phyloP scores from a whole-genome alignment of 2,113 vertebrate genomes.

The Labrus mixtus region DNA sequence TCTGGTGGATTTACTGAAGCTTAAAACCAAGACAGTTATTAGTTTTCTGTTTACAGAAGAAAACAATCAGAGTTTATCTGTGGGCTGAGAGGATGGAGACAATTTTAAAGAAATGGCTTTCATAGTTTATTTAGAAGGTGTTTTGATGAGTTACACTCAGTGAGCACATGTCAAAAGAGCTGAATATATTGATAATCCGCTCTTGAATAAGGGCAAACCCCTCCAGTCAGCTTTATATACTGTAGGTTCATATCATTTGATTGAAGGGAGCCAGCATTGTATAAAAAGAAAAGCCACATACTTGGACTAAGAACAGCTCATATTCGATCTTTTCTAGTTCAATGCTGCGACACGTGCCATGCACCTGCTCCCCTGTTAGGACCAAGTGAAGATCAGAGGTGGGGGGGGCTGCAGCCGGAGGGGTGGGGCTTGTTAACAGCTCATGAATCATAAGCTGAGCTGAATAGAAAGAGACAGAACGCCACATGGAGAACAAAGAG shows the following conservation, averaged over 20 bases:
- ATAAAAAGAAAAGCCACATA: conserved; percentile 14
- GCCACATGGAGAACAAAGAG: conserved; percentile 24
- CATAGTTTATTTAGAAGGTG: not conserved
- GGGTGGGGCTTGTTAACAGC: conserved; percentile 45
- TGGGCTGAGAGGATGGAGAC: not conserved
- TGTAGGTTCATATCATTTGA: not conserved
- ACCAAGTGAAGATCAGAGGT: conserved; percentile 9
- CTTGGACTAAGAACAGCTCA: conserved; percentile 17
- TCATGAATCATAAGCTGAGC: conserved; percentile 28
- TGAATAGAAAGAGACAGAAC: conserved; percentile 14
- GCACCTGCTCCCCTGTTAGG: conserved; percentile 48
- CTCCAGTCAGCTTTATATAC: not conserved
- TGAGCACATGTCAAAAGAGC: not conserved
- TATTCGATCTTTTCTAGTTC: conserved; percentile 35
- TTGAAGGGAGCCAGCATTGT: not conserved
- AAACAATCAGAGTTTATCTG: not conserved
- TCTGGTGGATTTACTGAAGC: conserved; percentile 2
- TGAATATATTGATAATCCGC: not conserved
- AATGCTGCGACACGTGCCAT: conserved; percentile 22
- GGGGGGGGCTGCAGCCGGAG: conserved; percentile 53
- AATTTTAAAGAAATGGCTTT: not conserved
- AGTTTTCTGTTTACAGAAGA: not conserved
- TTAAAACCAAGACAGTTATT: not conserved
- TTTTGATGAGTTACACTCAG: not conserved
- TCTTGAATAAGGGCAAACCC: not conserved